phyloP scores from a whole-genome alignment of 2,888 invertebrate genomes.

The Apotomis turbidana region DNA sequence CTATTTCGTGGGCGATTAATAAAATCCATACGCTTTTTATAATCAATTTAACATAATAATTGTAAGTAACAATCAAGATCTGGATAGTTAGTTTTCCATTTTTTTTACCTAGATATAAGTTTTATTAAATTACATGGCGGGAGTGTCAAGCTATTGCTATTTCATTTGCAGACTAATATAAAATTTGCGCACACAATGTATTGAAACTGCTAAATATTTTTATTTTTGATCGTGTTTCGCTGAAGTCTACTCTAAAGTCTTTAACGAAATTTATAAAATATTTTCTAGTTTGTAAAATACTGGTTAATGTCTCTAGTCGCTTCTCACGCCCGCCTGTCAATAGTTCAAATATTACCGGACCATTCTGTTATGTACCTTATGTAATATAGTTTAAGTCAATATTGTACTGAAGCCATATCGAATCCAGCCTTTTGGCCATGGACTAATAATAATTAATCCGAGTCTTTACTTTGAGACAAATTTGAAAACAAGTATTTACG shows the following conservation, averaged over 20 bases:
- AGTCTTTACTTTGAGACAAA: no score
- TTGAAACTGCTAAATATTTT: no score
- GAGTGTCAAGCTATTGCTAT: constrained; percentile 1
- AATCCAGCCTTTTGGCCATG: not conserved
- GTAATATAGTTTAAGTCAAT: constrained; percentile 46
- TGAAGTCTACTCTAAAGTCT: no score
- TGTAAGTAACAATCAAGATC: constrained; percentile 46
- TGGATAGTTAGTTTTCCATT: constrained; percentile 43
- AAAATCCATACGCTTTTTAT: constrained; percentile 42
- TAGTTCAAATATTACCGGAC: constrained; percentile 67
- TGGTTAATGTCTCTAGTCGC: not conserved
- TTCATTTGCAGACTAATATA: not conserved
- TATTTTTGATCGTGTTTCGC: no score
- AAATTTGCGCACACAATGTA: no score
- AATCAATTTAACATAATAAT: constrained; percentile 37
- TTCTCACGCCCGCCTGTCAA: constrained; percentile 11
- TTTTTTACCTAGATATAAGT: constrained; percentile 37
- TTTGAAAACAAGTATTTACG: no score
- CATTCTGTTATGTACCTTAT: constrained; percentile 75
- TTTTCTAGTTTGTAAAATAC: no score
- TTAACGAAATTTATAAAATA: no score
- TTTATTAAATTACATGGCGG: constrained; percentile 23
- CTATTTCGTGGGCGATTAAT: constrained; percentile 15
- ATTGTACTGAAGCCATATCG: constrained; percentile 8
- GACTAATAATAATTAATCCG: no score